Base-by-base conservation (phyloP, 2,797 vertebrate species). In the Pseudochaenichthys georgianus region DNA sequence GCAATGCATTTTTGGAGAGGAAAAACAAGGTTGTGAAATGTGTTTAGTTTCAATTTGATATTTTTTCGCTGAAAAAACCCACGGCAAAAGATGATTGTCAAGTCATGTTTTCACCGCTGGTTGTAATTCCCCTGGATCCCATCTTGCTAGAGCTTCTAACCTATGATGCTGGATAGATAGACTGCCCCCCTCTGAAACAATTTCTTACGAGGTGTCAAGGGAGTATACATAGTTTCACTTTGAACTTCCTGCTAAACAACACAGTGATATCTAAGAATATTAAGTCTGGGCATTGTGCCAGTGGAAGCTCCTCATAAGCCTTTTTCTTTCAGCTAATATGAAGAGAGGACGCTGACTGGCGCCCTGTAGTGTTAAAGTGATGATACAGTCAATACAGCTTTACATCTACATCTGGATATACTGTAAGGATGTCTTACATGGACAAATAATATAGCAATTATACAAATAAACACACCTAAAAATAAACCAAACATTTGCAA, bases 271-370 rank as follows among this genome's bases (percentile, higher is more conserved):
- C 58, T 71, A 75, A 70, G 69, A 75, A 86, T 83, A 83, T 88
- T 80, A 77, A 34, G 68, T 84, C 86, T 80, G 88, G 90, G 88
- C 85, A 60, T 43, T 0, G n/a, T 61, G 88, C 91, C 92, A 92
- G 80, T 1, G 28, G 68, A 59, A 51, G 65, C 81, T 89, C 65
- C 70, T 84, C 51, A 53, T 59, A 64, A 76, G 70, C 80, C 51
- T 21, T 65, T 80, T 87, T 86, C 80, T 80, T 87, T 79, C 21
- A 70, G 76, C 72, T 75, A 65, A 85, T 70, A 79, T 59, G 43
- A 43, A 51, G 70, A 77, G 54, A 75, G 75, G 61, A 75, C 53
- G 52, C 75, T 63, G 75, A 66, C 70, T 70, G 43, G 1, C 38
- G 60, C 57, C 77, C 66, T 75, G 64, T 60, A 69, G 51, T 46